A percentile compares a stretch with the other conserved stretches of the same genome.
Conservation (phyloP, 2,113 vertebrate genomes). For the Spheniscus mendiculus region DNA sequence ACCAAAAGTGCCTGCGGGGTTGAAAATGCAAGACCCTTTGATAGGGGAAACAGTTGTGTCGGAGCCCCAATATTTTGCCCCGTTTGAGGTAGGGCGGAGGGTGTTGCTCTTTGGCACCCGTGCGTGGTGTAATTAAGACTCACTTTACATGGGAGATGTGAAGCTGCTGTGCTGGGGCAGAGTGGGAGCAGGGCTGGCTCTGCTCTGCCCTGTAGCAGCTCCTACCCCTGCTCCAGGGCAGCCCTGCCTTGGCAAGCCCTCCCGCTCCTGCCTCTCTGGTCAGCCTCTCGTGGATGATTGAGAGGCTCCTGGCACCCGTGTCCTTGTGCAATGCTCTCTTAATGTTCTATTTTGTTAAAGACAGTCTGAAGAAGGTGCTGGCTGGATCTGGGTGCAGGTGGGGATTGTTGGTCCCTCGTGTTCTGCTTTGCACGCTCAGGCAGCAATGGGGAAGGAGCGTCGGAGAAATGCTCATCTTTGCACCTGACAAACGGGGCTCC, state of each 20-base stretch:
- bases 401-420: fast-evolving
- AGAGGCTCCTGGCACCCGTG: not conserved
- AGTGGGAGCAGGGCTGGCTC: not conserved
- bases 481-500: not conserved
- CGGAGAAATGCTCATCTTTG: not conserved
- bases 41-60: not conserved
- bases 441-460: fast-evolving
- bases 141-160: not conserved
- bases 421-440: not conserved
- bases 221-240: not conserved
- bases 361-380: not conserved
- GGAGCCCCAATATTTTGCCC: not conserved
- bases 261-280: not conserved
- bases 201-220: not conserved
- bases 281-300: not conserved
- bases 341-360: not conserved
- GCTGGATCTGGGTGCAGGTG: not conserved
- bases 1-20: not conserved
- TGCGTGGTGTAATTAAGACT: not conserved
- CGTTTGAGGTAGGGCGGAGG: not conserved
- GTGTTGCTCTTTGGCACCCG: not conserved
- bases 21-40: not conserved
- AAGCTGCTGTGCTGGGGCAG: not conserved
- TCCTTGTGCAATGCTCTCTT: not conserved
- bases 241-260: not conserved